phyloP scores from a whole-genome alignment of 2,888 invertebrate genomes.

The Mesodorylaimus sp. region DNA sequence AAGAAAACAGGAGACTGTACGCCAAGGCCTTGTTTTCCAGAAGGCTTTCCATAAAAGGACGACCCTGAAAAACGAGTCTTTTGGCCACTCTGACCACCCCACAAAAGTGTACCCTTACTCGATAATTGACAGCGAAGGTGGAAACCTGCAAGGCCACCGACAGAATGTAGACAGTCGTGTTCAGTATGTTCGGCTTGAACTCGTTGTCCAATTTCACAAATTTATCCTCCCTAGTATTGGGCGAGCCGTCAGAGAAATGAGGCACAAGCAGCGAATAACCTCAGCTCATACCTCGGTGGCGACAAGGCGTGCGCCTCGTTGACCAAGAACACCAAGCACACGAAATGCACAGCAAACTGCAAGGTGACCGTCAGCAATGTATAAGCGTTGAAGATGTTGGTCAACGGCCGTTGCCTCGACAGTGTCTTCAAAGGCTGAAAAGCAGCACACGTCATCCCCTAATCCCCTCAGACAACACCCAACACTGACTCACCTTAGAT shows the following conservation, averaged over 20 bases:
- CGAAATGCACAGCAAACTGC: slow-evolving; percentile 86
- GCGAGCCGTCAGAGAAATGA: not conserved
- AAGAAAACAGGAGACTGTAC: slow-evolving; percentile 68
- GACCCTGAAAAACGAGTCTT: slow-evolving; percentile 48
- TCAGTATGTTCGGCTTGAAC: slow-evolving; percentile 82
- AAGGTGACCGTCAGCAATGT: slow-evolving; percentile 80
- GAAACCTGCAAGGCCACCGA: slow-evolving; percentile 91
- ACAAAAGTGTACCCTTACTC: slow-evolving; percentile 43
- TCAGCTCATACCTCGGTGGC: not conserved
- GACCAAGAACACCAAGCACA: slow-evolving; percentile 70
- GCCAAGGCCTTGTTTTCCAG: slow-evolving; percentile 72
- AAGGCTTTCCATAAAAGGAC: slow-evolving; percentile 95
- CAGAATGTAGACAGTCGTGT: slow-evolving; percentile 94
- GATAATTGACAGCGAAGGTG: slow-evolving; percentile 95
- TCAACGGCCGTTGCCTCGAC: slow-evolving; percentile 79
- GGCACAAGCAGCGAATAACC: not conserved
- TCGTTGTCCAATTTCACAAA: slow-evolving; percentile 43
- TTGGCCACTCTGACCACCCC: not conserved
- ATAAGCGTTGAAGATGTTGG: slow-evolving; percentile 95
- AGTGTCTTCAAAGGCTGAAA: slow-evolving; percentile 63
- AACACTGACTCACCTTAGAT: slow-evolving; percentile 71
- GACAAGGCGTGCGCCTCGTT: slow-evolving; percentile 29
- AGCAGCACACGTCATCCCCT: not conserved
- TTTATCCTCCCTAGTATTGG: slow-evolving; percentile 11
- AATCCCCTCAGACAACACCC: too few species aligned